Evolutionary conservation across 2,113 vertebrate genomes (phyloP), one percentile per base, ranked within the genome.

Genomic region (Chamaetylas fuelleborni): DNA sequence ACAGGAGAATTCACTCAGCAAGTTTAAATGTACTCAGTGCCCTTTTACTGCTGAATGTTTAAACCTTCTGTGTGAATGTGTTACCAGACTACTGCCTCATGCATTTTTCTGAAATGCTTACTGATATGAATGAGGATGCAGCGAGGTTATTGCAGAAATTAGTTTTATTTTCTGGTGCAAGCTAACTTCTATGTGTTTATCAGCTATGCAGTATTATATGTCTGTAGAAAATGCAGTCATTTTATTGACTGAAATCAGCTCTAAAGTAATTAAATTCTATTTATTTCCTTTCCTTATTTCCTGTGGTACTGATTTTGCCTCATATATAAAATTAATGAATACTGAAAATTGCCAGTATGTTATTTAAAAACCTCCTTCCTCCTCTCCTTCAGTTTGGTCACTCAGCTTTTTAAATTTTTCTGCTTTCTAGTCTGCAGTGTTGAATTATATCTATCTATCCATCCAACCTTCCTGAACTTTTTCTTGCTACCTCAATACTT

Each of bases 201-300:
- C 50, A 5, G 47, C 73, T 66, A 72, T 93, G 14, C 38, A 91
- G 42, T 54, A 31, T 53, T 48, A 11, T 29, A 65, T 65, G 92
- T 96, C 58, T 66, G n/a, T 58, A 92, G 51, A 56, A 91, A 47
- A 38, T 78, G 7, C 15, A 71, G 33, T 77, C 5, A 47, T 94
- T 88, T 31, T 83, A 64, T 96, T 91, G 84, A 91, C 58, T 96
- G 70, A 80, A 73, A 74, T 82, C 15, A 78, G 24, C 70, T 69
- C 26, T 67, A 65, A 23, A 90, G 60, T 91, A 93, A 91, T 79
- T 67, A 93, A 91, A 34, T 92, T 84, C 25, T 90, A 4, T 82
- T 79, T 76, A 81, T 89, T 93, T 92, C 23, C 9, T 67, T 86
- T 60, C 14, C 45, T 14, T 64, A 26, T 80, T 70, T 93, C 34